Evolutionary conservation across 2,888 invertebrate species (phyloP), one percentile per base, ranked within the genome.

Genomic region (Parthenolecanium corni): DNA sequence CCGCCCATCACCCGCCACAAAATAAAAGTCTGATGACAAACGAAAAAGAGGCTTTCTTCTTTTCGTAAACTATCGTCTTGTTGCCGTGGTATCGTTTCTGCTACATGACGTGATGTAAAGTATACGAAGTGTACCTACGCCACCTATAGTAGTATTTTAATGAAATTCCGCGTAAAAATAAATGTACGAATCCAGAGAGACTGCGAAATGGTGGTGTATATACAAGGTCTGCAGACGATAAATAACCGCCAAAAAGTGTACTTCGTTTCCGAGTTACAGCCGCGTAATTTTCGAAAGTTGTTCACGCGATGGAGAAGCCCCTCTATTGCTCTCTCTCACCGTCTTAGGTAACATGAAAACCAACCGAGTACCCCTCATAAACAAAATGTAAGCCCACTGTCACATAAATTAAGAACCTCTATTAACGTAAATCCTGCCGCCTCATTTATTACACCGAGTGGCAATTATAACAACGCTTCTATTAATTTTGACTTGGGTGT

Each of bases 341-440:
- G 56, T 56, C 56, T 56, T 56, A 56, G 25, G 20, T 56, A 56
- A 46, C 40, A 56, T 42, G 42, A 42, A 24, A 21, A 18, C 46
- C 18, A 31, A 20, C 40, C 56, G n/a, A 12, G 36, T 23, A 24
- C 46, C 24, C 56, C 18, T 46, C 56, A 42, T 56, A 24, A 53
- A 53, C 56, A 56, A 46, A 46, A 42, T 25, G 42, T 56, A 56
- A 46, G 56, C 56, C 56, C 56, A 56, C 56, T 56, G 56, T 56
- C 56, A 56, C 56, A 56, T 56, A 56, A 56, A 56, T 56, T 56
- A 56, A 56, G 56, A 56, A 56, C 56, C 56, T 56, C 56, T 56
- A 56, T 56, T 56, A 56, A 56, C 56, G 56, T 21, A 56, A 56
- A 56, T 46, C 56, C 56, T 42, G 24, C 25, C 44, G n/a, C 25